Base-by-base conservation (phyloP, 2,113 vertebrate species). In the Xyliphius kryptos region DNA sequence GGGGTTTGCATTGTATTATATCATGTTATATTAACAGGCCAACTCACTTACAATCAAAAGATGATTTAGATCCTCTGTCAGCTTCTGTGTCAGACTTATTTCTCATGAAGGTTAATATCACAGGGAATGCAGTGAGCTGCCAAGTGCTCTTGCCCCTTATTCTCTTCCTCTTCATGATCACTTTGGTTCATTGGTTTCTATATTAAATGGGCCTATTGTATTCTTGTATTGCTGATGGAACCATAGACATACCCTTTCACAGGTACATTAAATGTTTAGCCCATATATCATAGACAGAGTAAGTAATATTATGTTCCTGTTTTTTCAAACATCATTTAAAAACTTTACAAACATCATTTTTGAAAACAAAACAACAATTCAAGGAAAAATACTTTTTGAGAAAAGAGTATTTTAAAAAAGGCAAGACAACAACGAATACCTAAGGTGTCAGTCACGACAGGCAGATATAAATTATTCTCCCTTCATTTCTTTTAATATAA, bases 1-100 rank as follows among this genome's bases (percentile, higher is more conserved):
- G 26, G 26, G 26, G 26, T 32, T 32, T 32, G 26, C 26, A 32
- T 32, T 32, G 26, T 32, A 32, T 32, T 6, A 32, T 32, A 32
- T 32, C 26, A 32, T 32, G 26, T 32, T 32, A 32, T 32, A 32
- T 32, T 32, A 32, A 32, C 26, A 32, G 26, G 26, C 26, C 26
- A 32, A 3, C 26, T 32, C 26, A 32, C 62, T 38, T 43, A 60
- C 73, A 68, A 75, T 73, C 61, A 66, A 71, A 75, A 71, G 68
- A 61, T 73, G 51, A 74, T 73, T 71, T 73, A 69, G 63, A 75
- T 66, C 51, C 62, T 61, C 61, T 44, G 50, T 78, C 68, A 67
- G 68, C 62, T 59, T 70, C 73, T 66, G 62, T 55, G 65, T 58
- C 60, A 66, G 51, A 59, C 66, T 70, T 62, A 72, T 63, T 69